Conservation (phyloP, 2,888 invertebrate genomes). For the Griposia aprilina region DNA sequence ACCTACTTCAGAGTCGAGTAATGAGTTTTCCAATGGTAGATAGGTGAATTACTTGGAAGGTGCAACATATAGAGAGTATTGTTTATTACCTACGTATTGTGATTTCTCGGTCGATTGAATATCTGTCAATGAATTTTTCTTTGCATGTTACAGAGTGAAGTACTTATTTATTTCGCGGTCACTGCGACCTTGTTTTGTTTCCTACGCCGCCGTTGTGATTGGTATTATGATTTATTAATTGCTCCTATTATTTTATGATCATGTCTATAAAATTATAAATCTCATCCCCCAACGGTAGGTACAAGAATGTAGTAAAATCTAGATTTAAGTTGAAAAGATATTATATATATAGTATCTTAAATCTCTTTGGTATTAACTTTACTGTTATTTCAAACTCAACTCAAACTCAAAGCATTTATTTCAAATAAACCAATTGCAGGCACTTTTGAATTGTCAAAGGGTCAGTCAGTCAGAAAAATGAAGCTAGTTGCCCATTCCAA, state of each 20-base stretch:
- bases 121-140: constrained; percentile 42
- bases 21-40: constrained; percentile 42
- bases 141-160: constrained; percentile 44
- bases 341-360: background rate
- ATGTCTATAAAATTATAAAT: background rate
- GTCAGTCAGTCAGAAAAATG: too few species aligned
- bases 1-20: constrained; percentile 36
- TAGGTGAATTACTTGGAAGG: constrained; percentile 31
- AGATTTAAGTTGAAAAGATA: background rate
- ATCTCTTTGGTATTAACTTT: background rate
- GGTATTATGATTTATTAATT: constrained; percentile 10
- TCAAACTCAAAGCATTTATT: too few species aligned
- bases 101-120: constrained; percentile 53
- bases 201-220: constrained; percentile 36
- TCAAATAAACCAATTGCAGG: too few species aligned
- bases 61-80: constrained; percentile 27
- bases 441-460: too few species aligned
- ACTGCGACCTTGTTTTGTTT: constrained; percentile 47
- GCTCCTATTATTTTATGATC: constrained; percentile 2
- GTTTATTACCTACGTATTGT: constrained; percentile 46
- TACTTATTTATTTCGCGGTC: constrained; percentile 53
- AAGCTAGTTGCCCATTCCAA: too few species aligned
- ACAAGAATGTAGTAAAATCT: constrained; percentile 1
- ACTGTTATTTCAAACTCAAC: background rate
- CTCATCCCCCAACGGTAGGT: background rate